These are phyloP conservation scores for Scarus forsteni DNA, from an alignment of 2,797 vertebrate species.

Conservation along the genomic window DNA sequence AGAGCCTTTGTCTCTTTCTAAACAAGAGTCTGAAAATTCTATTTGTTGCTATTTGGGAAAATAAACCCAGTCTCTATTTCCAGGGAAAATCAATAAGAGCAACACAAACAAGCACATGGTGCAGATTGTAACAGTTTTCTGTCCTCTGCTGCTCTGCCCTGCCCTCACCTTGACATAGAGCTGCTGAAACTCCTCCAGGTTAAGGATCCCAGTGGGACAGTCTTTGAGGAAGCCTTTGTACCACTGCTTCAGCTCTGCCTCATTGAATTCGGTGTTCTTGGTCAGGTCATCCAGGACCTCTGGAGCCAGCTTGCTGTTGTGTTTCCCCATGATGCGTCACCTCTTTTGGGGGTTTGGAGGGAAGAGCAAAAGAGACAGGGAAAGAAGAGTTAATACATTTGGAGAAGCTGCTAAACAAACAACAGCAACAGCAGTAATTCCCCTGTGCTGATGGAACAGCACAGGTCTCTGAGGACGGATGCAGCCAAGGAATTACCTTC, in stretches of 20 bases:
- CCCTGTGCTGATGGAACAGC: conserved; percentile 21
- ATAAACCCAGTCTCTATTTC: too few species aligned
- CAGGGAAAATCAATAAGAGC: too few species aligned
- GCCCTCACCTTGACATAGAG: conserved; percentile 95
- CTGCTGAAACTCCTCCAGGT: conserved; percentile 98
- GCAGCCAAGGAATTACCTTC: conserved; percentile 32
- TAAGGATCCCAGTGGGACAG: conserved; percentile 96
- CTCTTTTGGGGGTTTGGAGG: conserved; percentile 42
- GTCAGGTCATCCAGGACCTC: conserved; percentile 97
- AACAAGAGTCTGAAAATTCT: too few species aligned
- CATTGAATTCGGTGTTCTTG: conserved; percentile 96
- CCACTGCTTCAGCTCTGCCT: conserved; percentile 98
- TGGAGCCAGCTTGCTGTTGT: conserved; percentile 96
- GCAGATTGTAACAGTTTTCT: too few species aligned
- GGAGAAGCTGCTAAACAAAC: conserved; percentile 44
- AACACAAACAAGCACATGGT: too few species aligned
- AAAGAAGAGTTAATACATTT: conserved; percentile 13
- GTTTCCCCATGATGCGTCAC: conserved; percentile 92
- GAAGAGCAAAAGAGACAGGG: neutral
- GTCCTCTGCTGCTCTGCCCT: neutral
- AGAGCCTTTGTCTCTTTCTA: too few species aligned
- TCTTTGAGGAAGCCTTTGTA: conserved; percentile 99
- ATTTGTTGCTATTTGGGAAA: too few species aligned
- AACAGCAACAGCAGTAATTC: conserved; percentile 23
- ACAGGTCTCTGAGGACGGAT: conserved; percentile 39